Base-by-base conservation (phyloP, 2,888 invertebrate species). In the Nudaria mundana region DNA sequence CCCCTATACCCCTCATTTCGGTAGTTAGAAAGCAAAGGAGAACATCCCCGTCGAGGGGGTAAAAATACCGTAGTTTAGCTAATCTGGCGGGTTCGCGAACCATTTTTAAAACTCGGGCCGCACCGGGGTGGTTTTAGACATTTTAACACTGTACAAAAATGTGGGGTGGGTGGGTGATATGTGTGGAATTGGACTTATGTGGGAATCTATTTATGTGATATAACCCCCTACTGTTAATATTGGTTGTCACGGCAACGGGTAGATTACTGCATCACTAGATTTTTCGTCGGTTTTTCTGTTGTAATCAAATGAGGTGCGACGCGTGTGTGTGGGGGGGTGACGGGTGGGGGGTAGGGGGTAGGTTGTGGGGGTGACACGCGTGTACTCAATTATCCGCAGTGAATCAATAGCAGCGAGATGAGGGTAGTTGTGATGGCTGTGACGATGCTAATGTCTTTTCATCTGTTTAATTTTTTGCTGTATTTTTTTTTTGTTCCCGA, bases 31-130 rank as follows among this genome's bases (percentile, higher is more conserved):
- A 64, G 64, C 70, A 65, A 78, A 53, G 49, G 57, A 54, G 49
- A 48, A 50, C 58, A 42, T 12, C 42, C 36, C 56, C 62, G 48
- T 51, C 31, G 14, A 37, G 82, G 88, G 90, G 90, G 13, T 90
- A 89, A 91, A 91, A 91, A 91, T 91, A 90, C 90, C 91, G 91
- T 91, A 91, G 91, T 91, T 91, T 91, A 91, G 90, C 91, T 91
- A 91, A 91, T 91, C 91, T 90, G 89, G 89, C 84, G 72, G 68
- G 60, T 71, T 58, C 62, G 59, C 52, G 68, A 61, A 62, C 69
- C 59, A 71, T 63, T 76, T 78, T 81, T 80, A 79, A n/a, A 81
- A 81, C 69, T 70, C 71, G 73, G 66, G 70, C 41, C 71, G 73
- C 65, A 69, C 41, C 65, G 65, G 79, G 79, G 80, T 68, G 80